Evolutionary conservation across 2,888 invertebrate species (phyloP).

Genomic region (Epistrophe grossulariae): DNA sequence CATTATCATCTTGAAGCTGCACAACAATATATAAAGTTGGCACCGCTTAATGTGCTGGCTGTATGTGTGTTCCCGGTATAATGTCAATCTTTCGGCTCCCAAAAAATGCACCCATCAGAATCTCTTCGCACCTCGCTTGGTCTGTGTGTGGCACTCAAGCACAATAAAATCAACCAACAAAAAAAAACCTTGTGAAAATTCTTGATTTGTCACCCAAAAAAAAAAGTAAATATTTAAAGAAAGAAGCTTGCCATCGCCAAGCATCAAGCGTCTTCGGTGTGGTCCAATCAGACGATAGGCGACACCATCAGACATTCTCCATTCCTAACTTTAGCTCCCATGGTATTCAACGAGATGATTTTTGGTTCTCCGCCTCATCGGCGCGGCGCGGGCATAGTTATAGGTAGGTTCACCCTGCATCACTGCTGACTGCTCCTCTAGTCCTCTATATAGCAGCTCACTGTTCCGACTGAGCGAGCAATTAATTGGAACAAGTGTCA

Average conservation of each 20-base stretch:
- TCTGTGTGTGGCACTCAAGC: conserved; percentile 60
- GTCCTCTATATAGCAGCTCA: background rate
- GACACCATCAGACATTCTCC: conserved; percentile 61
- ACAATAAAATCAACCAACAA: conserved; percentile 36
- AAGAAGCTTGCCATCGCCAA: conserved; percentile 50
- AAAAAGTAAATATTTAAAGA: background rate
- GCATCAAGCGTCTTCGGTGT: conserved; percentile 62
- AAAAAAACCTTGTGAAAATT: conserved; percentile 43
- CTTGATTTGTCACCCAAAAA: conserved; percentile 58
- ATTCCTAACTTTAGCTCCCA: conserved; percentile 51
- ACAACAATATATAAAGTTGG: conserved; percentile 1
- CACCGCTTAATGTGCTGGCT: conserved; percentile 39
- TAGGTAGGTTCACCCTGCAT: background rate
- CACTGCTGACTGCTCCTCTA: conserved; percentile 3
- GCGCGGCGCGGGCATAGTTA: background rate
- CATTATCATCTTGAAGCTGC: conserved; percentile 17
- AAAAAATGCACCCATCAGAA: conserved; percentile 54
- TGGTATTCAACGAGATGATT: conserved; percentile 59
- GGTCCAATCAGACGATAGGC: conserved; percentile 66
- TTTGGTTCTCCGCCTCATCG: conserved; percentile 61
- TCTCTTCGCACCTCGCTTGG: conserved; percentile 60
- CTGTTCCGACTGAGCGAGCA: conserved; percentile 35
- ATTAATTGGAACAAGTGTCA: conserved; percentile 76
- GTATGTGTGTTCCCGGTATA: conserved; percentile 55
- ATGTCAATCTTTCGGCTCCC: conserved; percentile 50